Conservation (phyloP, 2,797 vertebrate genomes). For the Meriones psammophilus region DNA sequence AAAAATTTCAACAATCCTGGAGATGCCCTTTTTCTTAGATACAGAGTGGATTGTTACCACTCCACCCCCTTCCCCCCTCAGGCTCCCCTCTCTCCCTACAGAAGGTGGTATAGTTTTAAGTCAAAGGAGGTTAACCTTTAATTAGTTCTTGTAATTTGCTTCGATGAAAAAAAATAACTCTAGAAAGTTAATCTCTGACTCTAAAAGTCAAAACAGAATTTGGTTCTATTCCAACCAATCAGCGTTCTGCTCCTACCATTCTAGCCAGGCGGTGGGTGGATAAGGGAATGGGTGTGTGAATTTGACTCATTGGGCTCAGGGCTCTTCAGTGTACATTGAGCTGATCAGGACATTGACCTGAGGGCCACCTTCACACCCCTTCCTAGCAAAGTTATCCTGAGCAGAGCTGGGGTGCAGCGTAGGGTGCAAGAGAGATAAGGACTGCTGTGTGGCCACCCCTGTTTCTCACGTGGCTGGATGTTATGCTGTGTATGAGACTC, state of each 20-base stretch:
- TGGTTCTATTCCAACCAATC: background rate
- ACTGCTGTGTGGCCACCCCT: too few species aligned
- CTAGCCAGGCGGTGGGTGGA: background rate
- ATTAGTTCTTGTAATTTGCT: background rate
- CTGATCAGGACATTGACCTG: fast-evolving
- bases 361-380: background rate
- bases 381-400: fast-evolving
- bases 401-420: background rate
- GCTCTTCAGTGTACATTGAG: background rate
- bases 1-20: background rate
- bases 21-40: background rate
- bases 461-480: background rate
- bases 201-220: background rate
- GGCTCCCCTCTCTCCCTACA: too few species aligned
- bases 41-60: background rate
- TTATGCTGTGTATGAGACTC: background rate
- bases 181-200: background rate
- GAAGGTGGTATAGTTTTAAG: background rate
- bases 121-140: background rate
- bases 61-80: too few species aligned
- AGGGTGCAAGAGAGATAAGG: too few species aligned
- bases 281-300: background rate
- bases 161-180: background rate
- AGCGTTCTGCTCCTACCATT: background rate
- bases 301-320: background rate